Conservation (phyloP, 2,888 invertebrate species). For the Ormyrus rosae region DNA sequence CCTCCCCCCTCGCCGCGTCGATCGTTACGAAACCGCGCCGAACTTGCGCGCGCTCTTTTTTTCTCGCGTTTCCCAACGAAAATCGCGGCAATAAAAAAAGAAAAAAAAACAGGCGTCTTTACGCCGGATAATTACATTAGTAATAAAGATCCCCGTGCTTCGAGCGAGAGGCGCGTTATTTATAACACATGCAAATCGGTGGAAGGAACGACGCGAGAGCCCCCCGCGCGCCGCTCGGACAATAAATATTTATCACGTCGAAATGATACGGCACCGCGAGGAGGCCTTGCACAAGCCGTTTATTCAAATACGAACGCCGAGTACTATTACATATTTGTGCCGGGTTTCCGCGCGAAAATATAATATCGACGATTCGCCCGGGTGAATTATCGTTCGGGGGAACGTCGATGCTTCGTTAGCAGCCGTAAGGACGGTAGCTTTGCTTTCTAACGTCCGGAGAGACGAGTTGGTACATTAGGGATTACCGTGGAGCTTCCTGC, state of each 20-base stretch:
- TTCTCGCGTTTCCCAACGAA: conserved; percentile 25
- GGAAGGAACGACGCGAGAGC: neutral
- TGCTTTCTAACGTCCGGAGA: conserved; percentile 7
- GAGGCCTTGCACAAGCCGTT: conserved; percentile 15
- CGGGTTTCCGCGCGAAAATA: conserved; percentile 22
- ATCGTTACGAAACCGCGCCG: conserved; percentile 33
- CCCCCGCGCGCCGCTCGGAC: neutral
- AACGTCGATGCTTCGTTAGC: conserved; percentile 48
- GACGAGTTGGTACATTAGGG: conserved; percentile 14
- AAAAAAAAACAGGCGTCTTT: conserved; percentile 29
- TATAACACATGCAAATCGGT: conserved; percentile 43
- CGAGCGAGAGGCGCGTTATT: conserved; percentile 16
- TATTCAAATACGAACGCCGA: conserved; percentile 41
- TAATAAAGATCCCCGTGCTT: conserved; percentile 21
- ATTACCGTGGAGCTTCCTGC: conserved; percentile 32
- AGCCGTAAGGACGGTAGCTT: conserved; percentile 10
- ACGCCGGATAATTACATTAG: conserved; percentile 41
- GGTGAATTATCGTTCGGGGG: conserved; percentile 42
- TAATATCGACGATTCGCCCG: conserved; percentile 4
- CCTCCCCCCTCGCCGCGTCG: neutral
- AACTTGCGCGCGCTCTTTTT: conserved; percentile 9
- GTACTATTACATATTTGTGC: neutral
- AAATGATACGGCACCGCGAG: conserved; percentile 26
- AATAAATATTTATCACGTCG: conserved; percentile 49
- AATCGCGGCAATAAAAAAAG: neutral